These are phyloP conservation scores for Orcinus orca DNA, from an alignment of 2,113 vertebrate species.

Conservation along the genomic window DNA sequence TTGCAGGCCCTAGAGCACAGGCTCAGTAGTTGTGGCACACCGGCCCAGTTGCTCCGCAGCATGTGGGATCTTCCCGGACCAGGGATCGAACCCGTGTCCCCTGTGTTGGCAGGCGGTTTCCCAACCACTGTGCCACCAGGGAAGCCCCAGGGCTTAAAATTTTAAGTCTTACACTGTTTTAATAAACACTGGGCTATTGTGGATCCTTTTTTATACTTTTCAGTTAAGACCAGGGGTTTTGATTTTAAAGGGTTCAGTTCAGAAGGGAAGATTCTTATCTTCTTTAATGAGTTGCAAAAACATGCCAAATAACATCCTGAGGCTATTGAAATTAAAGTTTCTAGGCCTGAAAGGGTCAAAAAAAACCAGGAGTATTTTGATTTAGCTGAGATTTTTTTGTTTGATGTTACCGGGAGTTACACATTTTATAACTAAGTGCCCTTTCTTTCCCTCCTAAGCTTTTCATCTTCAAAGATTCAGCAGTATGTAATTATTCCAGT, in stretches of 20 bases:
- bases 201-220: neutral
- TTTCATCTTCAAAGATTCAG: constrained; percentile 22
- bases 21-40: too few relatives aligned
- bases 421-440: constrained; percentile 31
- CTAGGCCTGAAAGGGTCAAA: neutral
- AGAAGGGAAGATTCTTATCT: neutral
- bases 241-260: neutral
- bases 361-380: constrained; percentile 21
- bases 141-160: neutral
- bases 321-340: constrained; percentile 47
- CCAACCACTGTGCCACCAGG: too few relatives aligned
- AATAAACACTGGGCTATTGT: neutral
- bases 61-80: too few relatives aligned
- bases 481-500: neutral
- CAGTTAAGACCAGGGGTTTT: constrained; percentile 5
- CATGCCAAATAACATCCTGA: constrained; percentile 5
- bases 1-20: too few relatives aligned
- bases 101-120: too few relatives aligned
- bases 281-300: constrained; percentile 47
- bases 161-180: neutral
- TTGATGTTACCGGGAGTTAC: neutral
- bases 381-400: neutral
- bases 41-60: too few relatives aligned
- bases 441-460: neutral
- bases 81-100: too few relatives aligned